These are phyloP conservation scores for Brachypodius melanocephalos DNA, from an alignment of 2,113 vertebrate species.

Conservation along the genomic window DNA sequence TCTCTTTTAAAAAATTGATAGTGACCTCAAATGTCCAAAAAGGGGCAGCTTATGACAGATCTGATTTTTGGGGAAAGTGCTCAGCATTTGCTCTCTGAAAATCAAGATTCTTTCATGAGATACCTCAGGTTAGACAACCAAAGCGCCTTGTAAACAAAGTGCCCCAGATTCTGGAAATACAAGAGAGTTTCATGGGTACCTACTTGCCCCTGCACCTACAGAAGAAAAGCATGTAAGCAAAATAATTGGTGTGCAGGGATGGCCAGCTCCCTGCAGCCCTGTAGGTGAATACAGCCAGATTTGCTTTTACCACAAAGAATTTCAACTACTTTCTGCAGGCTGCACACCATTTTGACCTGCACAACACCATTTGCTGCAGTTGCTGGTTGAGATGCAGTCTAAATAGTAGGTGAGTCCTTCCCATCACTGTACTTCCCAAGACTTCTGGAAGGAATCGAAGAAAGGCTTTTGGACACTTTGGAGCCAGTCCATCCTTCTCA, in stretches of 20 bases:
- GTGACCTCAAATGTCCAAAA: not conserved
- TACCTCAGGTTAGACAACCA: not conserved
- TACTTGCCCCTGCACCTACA: not conserved
- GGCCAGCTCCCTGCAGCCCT: fast-evolving
- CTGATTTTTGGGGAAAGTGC: not conserved
- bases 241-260: not conserved
- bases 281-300: not conserved
- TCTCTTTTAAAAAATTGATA: not conserved
- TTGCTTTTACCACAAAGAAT: not conserved
- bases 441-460: not conserved
- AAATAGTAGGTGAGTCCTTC: not conserved
- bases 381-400: not conserved
- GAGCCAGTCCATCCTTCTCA: not conserved
- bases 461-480: not conserved
- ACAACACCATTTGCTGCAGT: not conserved
- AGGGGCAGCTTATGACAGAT: not conserved
- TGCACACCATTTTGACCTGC: not conserved
- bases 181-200: not conserved
- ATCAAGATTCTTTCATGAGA: not conserved
- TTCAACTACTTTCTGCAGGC: not conserved
- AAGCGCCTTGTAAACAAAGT: not conserved
- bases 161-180: not conserved
- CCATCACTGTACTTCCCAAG: fast-evolving
- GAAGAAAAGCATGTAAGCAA: not conserved
- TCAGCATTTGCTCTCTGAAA: not conserved